Evolutionary conservation across 2,797 vertebrate genomes (phyloP).

Genomic region (Pygocentrus nattereri): DNA sequence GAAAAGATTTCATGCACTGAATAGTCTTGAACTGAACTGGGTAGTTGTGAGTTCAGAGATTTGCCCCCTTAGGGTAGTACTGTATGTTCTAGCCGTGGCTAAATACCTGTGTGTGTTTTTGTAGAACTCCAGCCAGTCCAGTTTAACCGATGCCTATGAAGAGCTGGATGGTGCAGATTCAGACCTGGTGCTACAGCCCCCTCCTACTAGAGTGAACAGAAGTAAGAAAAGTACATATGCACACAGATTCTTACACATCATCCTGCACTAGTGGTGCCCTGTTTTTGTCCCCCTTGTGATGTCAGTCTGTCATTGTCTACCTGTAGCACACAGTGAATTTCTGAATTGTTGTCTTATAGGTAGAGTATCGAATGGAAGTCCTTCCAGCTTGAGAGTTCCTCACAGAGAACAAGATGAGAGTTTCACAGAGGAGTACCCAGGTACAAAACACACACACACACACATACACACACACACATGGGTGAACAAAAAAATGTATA

Average conservation of each 20-base stretch:
- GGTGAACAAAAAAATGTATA: background rate
- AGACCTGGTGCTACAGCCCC: conserved; percentile 56
- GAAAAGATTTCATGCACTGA: background rate
- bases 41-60: background rate
- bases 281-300: background rate
- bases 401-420: conserved; percentile 65
- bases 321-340: background rate
- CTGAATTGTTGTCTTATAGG: conserved; percentile 58
- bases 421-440: conserved; percentile 72
- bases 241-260: background rate
- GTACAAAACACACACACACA: conserved; percentile 59
- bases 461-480: conserved; percentile 43
- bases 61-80: background rate
- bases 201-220: conserved; percentile 59
- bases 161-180: conserved; percentile 58
- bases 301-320: too few species aligned
- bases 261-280: background rate
- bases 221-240: conserved; percentile 62
- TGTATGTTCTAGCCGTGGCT: background rate
- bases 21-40: too few species aligned
- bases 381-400: conserved; percentile 55
- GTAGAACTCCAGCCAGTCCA: conserved; percentile 82
- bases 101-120: background rate
- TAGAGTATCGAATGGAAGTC: conserved; percentile 56
- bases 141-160: conserved; percentile 77